Base-by-base conservation (phyloP, 2,888 invertebrate genomes). In the Toxonevra muliebris region DNA sequence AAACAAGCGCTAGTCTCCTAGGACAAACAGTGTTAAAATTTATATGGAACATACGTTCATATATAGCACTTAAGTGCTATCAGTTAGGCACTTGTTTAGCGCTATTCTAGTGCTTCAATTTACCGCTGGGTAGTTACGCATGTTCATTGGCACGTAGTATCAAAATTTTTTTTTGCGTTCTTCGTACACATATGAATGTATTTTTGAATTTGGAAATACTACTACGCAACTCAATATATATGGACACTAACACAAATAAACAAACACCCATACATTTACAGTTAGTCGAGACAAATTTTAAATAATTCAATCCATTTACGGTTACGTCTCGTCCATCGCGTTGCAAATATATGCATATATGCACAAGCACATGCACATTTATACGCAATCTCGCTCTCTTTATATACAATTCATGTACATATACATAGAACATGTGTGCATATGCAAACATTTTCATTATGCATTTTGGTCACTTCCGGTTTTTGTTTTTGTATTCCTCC, bases 231-330 rank as follows among this genome's bases (percentile, higher is more conserved):
- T 30, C 3, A 30, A 54, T 54, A 19, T 54, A 54, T 54, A 54
- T 54, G 30, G 54, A 10, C 19, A 19, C 54, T 12, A 58, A 17
- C n/a, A 40, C 17, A 13, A 58, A 58, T 58, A 20, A 58, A 58
- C 40, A 58, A 41, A 58, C 15, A 40, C 1, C 12, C 13, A 13
- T 17, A 4, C 10, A 19, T 19, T 20, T 30, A 19, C 19, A 54
- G 12, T 10, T 12, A 54, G 20, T 9, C 54, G 13, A 19, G 54
- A 48, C 48, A 48, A 48, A 48, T 48, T 48, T 30, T 48, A 48
- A 48, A 48, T 48, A 48, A 48, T 48, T 12, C 48, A 48, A 48
- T 48, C 48, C 48, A 48, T 48, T 48, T 48, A 48, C 15, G 10
- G 48, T 48, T 15, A 15, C 11, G 13, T 15, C 30, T 30, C 30